Percentiles rank a stretch among this genome's conserved stretches.
Evolutionary conservation across 2,113 vertebrate species (phyloP).

Genomic region (Oxygymnocypris stewartii): DNA sequence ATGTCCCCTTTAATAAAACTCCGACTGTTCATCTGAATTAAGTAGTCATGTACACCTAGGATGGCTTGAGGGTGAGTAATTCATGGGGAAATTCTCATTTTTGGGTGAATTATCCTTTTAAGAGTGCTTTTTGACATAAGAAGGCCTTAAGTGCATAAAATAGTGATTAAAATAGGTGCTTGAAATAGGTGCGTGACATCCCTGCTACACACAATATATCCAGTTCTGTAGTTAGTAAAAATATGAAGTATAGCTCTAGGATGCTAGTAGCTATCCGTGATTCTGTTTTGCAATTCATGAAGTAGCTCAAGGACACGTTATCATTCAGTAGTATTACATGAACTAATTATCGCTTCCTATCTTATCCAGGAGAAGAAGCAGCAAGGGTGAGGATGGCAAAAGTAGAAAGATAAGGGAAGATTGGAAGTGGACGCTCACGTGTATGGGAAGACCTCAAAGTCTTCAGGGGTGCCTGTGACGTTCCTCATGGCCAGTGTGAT

Average conservation of each 20-base stretch:
- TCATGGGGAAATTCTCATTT: too few relatives aligned
- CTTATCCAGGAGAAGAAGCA: not conserved
- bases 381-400: not conserved
- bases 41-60: too few relatives aligned
- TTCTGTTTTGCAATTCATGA: constrained; percentile 6
- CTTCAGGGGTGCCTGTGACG: constrained; percentile 76
- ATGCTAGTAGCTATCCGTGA: not conserved
- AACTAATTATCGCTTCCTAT: constrained; percentile 2
- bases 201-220: not conserved
- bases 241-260: not conserved
- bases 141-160: too few relatives aligned
- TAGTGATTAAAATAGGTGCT: too few relatives aligned
- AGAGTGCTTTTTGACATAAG: too few relatives aligned
- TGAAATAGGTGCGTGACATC: not conserved
- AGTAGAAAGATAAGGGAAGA: not conserved
- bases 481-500: constrained; percentile 79
- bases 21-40: too few relatives aligned
- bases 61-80: too few relatives aligned
- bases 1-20: too few relatives aligned
- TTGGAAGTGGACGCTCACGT: constrained; percentile 72
- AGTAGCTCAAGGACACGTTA: constrained; percentile 23
- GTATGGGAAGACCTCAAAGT: constrained; percentile 93
- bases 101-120: too few relatives aligned
- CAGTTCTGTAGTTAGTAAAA: not conserved
- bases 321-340: not conserved